phyloP scores from a whole-genome alignment of 2,797 vertebrate species.

The Meda fulgida region DNA sequence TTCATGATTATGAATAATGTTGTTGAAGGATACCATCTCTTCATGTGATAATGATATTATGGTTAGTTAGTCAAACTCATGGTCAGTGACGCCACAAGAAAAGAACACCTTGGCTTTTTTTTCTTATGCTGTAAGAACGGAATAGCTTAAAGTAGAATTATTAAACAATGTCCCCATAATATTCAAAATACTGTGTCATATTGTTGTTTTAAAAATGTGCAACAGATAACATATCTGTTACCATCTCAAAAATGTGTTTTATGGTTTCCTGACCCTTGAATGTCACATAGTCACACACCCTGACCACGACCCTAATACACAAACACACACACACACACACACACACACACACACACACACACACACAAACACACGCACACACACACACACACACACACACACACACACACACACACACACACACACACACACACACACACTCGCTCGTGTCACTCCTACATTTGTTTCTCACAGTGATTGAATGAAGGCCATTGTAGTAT shows the following conservation, averaged over 20 bases:
- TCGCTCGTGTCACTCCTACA: conserved; percentile 44
- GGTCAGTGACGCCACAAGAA: background rate
- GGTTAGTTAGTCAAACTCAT: background rate
- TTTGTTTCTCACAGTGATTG: conserved; percentile 6
- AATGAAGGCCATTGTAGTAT: conserved; percentile 14
- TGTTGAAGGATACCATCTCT: background rate
- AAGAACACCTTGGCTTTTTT: background rate
- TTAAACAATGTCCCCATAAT: background rate
- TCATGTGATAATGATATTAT: background rate
- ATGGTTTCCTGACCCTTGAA: conserved; percentile 57
- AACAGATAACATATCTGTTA: conserved; percentile 5
- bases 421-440: background rate
- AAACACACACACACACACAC: background rate
- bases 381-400: background rate
- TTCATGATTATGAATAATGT: conserved; percentile 3
- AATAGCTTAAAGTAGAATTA: background rate
- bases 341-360: conserved; percentile 23
- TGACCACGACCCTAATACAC: conserved; percentile 20
- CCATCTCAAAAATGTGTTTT: background rate
- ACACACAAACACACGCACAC: background rate
- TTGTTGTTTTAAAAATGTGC: background rate
- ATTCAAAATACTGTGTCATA: background rate
- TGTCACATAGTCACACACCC: conserved; percentile 45
- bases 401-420: conserved; percentile 19
- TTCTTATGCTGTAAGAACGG: background rate